phyloP scores from a whole-genome alignment of 2,113 vertebrate genomes.

The Malurus alboscapulatus region DNA sequence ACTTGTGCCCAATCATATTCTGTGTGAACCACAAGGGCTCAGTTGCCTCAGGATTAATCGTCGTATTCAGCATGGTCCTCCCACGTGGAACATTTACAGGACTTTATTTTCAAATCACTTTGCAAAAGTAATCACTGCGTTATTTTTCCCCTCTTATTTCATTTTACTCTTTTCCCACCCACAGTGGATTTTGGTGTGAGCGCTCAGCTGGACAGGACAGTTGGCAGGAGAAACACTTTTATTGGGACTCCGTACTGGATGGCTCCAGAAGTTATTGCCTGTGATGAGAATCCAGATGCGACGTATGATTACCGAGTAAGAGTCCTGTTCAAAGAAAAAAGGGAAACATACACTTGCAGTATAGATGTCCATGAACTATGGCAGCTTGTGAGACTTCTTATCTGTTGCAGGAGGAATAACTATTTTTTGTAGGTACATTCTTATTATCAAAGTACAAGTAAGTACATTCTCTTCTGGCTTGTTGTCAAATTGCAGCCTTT shows the following conservation, averaged over 20 bases:
- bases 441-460: background rate
- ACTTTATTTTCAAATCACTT: constrained; percentile 9
- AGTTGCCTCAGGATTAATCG: background rate
- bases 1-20: background rate
- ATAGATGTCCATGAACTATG: fast-evolving
- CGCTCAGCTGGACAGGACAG: constrained; percentile 94
- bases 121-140: background rate
- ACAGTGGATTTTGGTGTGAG: constrained; percentile 98
- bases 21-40: background rate
- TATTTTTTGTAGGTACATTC: background rate
- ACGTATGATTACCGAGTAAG: constrained; percentile 98
- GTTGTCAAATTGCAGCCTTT: background rate
- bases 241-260: constrained; percentile 99
- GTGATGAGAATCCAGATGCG: constrained; percentile 97
- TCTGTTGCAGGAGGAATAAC: background rate
- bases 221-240: constrained; percentile 96
- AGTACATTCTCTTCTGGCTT: too few relatives aligned
- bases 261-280: constrained; percentile 98
- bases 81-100: background rate
- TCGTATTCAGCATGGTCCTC: background rate
- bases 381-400: background rate
- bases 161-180: constrained; percentile 26
- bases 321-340: background rate
- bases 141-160: background rate
- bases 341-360: background rate